These are phyloP conservation scores for Ormyrus nitidulus DNA, from an alignment of 2,888 invertebrate genomes.

Conservation along the genomic window DNA sequence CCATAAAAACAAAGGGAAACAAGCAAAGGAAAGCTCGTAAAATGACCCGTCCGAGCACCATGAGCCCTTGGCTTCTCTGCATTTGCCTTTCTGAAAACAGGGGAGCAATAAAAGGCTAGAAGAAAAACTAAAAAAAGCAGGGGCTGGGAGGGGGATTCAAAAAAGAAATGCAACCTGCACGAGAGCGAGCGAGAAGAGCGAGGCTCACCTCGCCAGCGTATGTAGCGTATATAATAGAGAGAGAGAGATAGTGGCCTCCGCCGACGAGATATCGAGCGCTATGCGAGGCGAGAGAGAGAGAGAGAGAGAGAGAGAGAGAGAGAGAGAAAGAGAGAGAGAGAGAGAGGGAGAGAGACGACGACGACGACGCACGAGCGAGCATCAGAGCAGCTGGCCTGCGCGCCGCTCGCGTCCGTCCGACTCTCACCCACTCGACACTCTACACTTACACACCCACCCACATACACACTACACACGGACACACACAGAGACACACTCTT, in stretches of 20 bases:
- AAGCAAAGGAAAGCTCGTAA: not conserved
- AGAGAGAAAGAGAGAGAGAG: not conserved
- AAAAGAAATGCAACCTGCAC: not conserved
- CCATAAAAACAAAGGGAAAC: not conserved
- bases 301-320: not conserved
- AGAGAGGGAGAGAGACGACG: not conserved
- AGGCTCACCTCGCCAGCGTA: slow-evolving; percentile 9
- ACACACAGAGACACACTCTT: not conserved
- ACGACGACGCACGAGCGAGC: slow-evolving; percentile 58
- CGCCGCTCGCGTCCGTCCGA: slow-evolving; percentile 44
- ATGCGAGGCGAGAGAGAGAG: not conserved
- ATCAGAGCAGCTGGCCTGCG: slow-evolving; percentile 74
- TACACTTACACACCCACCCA: not conserved
- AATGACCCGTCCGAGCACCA: too few species aligned
- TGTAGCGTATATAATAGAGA: not conserved
- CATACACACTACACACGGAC: not conserved
- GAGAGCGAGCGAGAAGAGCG: slow-evolving; percentile 50
- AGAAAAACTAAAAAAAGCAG: not conserved
- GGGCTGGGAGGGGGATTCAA: not conserved
- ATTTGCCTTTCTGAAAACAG: not conserved
- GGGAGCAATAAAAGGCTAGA: not conserved
- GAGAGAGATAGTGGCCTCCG: slow-evolving; percentile 53
- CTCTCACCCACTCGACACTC: too few species aligned
- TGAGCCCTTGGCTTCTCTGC: too few species aligned
- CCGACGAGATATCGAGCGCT: slow-evolving; percentile 32